phyloP scores from a whole-genome alignment of 2,797 vertebrate species.

The Pangasius mekongensis region DNA sequence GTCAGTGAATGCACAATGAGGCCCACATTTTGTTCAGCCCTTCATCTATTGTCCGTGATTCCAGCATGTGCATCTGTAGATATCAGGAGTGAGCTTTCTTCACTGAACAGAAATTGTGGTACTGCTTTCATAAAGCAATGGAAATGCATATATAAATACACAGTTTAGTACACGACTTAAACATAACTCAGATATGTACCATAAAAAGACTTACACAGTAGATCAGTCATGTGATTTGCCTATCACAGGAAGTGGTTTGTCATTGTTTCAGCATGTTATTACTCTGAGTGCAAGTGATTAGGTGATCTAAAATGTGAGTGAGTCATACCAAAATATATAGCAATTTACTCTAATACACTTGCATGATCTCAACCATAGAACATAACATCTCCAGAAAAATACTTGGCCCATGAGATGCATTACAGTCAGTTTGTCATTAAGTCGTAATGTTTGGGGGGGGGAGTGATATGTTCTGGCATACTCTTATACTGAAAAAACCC shows the following conservation, averaged over 20 bases:
- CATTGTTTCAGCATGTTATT: slow-evolving; percentile 4
- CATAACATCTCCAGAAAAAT: slow-evolving; percentile 12
- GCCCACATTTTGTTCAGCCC: slow-evolving; percentile 7
- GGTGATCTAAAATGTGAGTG: neutral
- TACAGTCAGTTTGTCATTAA: neutral
- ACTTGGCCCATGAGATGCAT: neutral
- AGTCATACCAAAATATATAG: slow-evolving; percentile 1
- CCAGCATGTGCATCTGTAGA: slow-evolving; percentile 7
- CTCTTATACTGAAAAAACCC: slow-evolving; percentile 4
- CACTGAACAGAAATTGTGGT: neutral
- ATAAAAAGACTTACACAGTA: slow-evolving; percentile 25
- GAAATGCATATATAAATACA: slow-evolving; percentile 16
- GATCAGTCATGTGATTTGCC: slow-evolving; percentile 10
- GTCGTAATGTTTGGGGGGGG: neutral
- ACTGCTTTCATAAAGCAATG: neutral
- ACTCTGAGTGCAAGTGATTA: neutral
- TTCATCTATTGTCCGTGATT: slow-evolving; percentile 17
- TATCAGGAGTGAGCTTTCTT: slow-evolving; percentile 8
- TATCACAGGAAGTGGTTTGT: slow-evolving; percentile 10
- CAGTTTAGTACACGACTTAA: neutral
- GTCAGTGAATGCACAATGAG: slow-evolving; percentile 1
- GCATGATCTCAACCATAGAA: neutral
- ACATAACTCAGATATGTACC: neutral
- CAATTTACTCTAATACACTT: neutral
- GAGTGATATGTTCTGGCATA: neutral